A percentile compares a stretch with the other conserved stretches of the same genome.
Evolutionary conservation across 2,113 vertebrate species (phyloP).

Genomic region (Solea solea): DNA sequence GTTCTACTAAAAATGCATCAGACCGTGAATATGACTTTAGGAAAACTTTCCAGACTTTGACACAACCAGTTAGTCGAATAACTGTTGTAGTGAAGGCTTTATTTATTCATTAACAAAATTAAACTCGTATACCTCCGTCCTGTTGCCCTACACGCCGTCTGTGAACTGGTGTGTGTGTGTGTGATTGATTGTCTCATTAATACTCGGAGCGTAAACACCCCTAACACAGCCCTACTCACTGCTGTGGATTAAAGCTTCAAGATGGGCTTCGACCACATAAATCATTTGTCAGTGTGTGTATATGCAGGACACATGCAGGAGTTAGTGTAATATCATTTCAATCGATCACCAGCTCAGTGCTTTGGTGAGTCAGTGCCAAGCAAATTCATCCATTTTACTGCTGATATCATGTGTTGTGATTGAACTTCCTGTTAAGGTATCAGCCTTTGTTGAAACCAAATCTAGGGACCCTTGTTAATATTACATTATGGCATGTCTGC

Average conservation of each 20-base stretch:
- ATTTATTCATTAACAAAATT: constrained; percentile 45
- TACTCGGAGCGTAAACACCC: constrained; percentile 30
- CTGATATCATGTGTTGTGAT: constrained; percentile 37
- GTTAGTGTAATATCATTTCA: constrained; percentile 48
- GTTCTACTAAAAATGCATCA: background rate
- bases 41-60: constrained; percentile 10
- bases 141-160: constrained; percentile 28
- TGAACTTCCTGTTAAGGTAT: constrained; percentile 44
- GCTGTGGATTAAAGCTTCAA: constrained; percentile 51
- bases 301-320: constrained; percentile 52
- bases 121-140: constrained; percentile 28
- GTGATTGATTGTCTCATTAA: constrained; percentile 71
- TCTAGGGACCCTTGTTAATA: constrained; percentile 27
- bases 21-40: background rate
- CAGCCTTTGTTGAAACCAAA: constrained; percentile 40
- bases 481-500: constrained; percentile 28
- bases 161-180: constrained; percentile 24
- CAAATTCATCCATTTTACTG: constrained; percentile 41
- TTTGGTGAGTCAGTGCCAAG: constrained; percentile 16
- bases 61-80: background rate
- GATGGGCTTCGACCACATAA: constrained; percentile 48
- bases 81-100: constrained; percentile 15
- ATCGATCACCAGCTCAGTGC: constrained; percentile 56
- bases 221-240: constrained; percentile 17
- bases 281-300: constrained; percentile 51